Evolutionary conservation across 2,113 vertebrate genomes (phyloP).

Genomic region (Oenanthe melanoleuca): DNA sequence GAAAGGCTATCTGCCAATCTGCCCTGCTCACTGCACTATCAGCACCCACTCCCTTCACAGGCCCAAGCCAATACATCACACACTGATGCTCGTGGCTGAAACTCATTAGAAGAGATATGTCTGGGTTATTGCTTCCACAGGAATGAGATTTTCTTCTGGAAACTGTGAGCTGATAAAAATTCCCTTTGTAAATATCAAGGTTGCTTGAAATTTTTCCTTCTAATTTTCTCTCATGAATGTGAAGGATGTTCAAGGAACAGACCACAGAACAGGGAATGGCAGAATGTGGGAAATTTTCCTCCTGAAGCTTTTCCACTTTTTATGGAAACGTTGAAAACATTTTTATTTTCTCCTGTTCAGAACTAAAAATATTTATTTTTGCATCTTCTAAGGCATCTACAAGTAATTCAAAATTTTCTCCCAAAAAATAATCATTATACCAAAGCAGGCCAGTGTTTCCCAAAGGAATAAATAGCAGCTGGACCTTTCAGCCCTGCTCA

Average conservation of each 20-base stretch:
- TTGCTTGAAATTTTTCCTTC: neutral
- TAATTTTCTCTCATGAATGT: neutral
- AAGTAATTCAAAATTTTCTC: neutral
- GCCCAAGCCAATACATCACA: neutral
- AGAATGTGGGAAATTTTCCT: neutral
- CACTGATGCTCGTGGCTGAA: neutral
- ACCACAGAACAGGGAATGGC: neutral
- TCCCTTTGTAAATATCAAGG: conserved; percentile 5
- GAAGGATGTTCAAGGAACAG: neutral
- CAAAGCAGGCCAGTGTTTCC: conserved; percentile 14
- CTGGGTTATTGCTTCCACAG: neutral
- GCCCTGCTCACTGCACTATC: fast-evolving
- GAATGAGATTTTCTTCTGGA: conserved; percentile 30
- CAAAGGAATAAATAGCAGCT: conserved; percentile 12
- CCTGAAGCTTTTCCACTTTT: neutral
- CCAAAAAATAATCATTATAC: neutral
- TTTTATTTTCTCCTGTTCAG: neutral
- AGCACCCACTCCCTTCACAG: neutral
- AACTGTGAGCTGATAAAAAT: conserved; percentile 36
- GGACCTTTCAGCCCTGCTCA: neutral
- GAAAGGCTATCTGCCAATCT: conserved; percentile 9
- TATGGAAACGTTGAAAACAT: neutral
- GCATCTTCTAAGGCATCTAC: neutral
- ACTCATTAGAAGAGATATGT: conserved; percentile 3
- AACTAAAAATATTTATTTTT: neutral